phyloP scores from a whole-genome alignment of 1,140 invertebrate species.

The Myzus persicae region DNA sequence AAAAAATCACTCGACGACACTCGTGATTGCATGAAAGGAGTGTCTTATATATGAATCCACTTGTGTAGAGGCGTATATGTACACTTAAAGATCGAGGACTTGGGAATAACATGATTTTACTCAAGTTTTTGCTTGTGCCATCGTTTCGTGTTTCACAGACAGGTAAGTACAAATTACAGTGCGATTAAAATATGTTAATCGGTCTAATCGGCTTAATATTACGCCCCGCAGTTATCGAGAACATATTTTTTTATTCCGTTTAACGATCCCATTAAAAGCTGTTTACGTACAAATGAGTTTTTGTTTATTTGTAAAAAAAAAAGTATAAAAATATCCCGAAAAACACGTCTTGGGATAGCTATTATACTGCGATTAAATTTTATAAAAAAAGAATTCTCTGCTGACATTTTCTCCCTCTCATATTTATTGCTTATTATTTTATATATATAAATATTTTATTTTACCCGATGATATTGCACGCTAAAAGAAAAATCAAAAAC shows the following conservation, averaged over 20 bases:
- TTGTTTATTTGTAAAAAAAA: slow-evolving; percentile 18
- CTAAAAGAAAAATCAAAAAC: slow-evolving; percentile 44
- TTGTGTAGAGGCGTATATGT: background rate
- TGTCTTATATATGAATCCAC: background rate
- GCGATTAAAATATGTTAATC: background rate
- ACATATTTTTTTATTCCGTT: background rate
- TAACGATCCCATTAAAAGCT: background rate
- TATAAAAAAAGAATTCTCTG: background rate
- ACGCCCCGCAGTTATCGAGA: background rate
- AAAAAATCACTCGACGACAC: too few relatives aligned
- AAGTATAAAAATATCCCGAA: background rate
- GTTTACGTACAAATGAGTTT: background rate
- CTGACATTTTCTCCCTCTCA: background rate
- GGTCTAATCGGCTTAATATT: background rate
- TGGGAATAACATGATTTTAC: background rate
- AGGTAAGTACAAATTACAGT: background rate
- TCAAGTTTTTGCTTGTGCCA: background rate
- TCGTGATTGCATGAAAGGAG: too few relatives aligned
- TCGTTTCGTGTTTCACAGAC: background rate
- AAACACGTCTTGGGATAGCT: slow-evolving; percentile 32
- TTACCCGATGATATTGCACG: background rate
- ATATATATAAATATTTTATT: background rate
- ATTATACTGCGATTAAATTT: slow-evolving; percentile 1
- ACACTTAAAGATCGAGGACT: background rate
- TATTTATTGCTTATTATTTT: slow-evolving; percentile 42